Conservation (phyloP, 2,113 vertebrate species). For the Arizona elegans region DNA sequence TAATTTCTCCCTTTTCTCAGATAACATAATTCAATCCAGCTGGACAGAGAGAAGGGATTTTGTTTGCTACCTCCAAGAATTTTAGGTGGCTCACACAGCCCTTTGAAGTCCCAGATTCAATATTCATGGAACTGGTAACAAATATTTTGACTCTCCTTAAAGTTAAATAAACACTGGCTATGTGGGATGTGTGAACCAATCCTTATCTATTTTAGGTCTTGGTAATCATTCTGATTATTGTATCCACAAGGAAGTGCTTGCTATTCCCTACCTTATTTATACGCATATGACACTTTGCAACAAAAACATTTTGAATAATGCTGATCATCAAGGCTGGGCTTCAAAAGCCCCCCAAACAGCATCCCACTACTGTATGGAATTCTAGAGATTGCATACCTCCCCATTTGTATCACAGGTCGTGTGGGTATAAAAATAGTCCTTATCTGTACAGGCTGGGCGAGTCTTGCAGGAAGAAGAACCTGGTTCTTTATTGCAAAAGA, state of each 20-base stretch:
- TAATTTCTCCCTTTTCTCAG: neutral
- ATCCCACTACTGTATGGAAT: neutral
- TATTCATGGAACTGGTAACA: neutral
- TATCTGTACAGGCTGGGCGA: slow-evolving; percentile 81
- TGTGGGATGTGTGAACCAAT: neutral
- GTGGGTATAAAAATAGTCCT: slow-evolving; percentile 94
- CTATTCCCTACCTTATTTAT: neutral
- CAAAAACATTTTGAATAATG: neutral
- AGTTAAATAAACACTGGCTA: neutral
- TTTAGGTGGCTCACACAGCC: neutral
- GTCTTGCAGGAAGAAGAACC: slow-evolving; percentile 80
- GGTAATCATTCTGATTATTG: neutral
- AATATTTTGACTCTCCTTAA: neutral
- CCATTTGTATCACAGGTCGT: slow-evolving; percentile 81
- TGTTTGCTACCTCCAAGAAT: neutral
- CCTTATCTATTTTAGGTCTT: neutral
- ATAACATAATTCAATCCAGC: neutral
- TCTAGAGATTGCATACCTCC: slow-evolving; percentile 72
- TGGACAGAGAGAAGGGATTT: neutral
- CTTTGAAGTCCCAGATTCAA: neutral
- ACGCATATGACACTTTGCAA: neutral
- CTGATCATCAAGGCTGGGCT: too few relatives aligned
- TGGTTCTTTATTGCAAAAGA: slow-evolving; percentile 60
- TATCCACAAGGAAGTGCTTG: neutral
- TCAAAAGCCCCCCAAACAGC: neutral